Evolutionary conservation across 2,113 vertebrate genomes (phyloP), one percentile per base, ranked within the genome.

Genomic region (Lates calcarifer): DNA sequence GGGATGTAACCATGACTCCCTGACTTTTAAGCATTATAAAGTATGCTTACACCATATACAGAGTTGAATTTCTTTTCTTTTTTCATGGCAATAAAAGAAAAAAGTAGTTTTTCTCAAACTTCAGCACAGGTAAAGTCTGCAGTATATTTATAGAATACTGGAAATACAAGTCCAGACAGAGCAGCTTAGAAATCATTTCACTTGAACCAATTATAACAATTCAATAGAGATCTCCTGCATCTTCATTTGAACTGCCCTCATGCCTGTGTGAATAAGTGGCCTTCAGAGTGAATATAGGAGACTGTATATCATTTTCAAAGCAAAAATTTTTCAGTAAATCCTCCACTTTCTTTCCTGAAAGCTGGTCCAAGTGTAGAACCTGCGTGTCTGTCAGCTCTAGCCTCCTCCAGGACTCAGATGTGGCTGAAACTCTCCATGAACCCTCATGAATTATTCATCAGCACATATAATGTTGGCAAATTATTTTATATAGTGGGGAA

Each of bases 401-500:
- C 81, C 80, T 91, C 82, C 86, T 89, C 81, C 76, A 68, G 84
- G 85, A 85, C 87, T 81, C 81, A 66, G 85, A 87, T 55, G 74
- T 68, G 82, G 77, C 84, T 83, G 75, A 79, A 92, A 93, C 90
- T 93, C 88, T 90, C 83, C 77, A 22, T 90, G 90, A 94, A 94
- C 92, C 87, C 69, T 89, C 78, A 74, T 95, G 91, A 93, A 95
- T 95, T 91, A 95, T 95, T 94, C 92, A 95, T 87, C 28, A 74
- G 73, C 87, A 83, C 84, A 91, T 92, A 94, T 94, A 93, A 94
- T 94, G 91, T 93, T 90, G 86, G 91, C 93, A 95, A 94, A 95
- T 95, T 85, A 94, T 94, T 95, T 94, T 91, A 94, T 94, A 92
- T 91, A 91, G 92, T 90, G 79, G 65, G 90, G 90, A 92, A 93